Conservation (phyloP, 2,888 invertebrate species). For the Xylota sylvarum region DNA sequence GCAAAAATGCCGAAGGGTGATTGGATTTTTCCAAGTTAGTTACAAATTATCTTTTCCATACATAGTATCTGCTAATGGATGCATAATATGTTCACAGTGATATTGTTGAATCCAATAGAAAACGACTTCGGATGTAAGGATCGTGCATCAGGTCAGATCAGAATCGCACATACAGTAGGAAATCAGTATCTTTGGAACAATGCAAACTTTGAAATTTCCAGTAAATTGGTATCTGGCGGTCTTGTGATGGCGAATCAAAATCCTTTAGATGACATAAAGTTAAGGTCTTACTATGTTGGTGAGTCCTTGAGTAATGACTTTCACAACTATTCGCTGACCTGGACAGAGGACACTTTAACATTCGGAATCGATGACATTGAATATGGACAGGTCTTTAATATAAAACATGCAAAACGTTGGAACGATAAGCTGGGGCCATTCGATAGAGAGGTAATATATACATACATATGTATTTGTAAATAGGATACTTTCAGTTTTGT, state of each 20-base stretch:
- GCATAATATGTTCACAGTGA: neutral
- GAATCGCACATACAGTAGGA: neutral
- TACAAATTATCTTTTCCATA: neutral
- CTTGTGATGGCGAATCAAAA: neutral
- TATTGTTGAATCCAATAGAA: neutral
- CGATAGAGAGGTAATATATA: neutral
- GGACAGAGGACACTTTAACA: neutral
- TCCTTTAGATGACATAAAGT: neutral
- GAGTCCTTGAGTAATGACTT: neutral
- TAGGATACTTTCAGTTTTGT: neutral
- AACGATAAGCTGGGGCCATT: neutral
- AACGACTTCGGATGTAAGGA: neutral
- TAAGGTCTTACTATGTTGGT: neutral
- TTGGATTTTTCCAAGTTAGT: neutral
- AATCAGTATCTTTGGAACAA: neutral
- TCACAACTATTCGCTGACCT: neutral
- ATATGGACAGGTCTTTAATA: neutral
- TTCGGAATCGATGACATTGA: neutral
- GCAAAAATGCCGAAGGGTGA: neutral
- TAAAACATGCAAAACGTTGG: neutral
- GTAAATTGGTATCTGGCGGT: no score
- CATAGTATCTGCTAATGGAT: neutral
- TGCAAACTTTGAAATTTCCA: neutral
- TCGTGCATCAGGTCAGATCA: neutral
- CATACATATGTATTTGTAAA: neutral